Conservation (phyloP, 2,888 invertebrate genomes). For the Leucoma salicis region DNA sequence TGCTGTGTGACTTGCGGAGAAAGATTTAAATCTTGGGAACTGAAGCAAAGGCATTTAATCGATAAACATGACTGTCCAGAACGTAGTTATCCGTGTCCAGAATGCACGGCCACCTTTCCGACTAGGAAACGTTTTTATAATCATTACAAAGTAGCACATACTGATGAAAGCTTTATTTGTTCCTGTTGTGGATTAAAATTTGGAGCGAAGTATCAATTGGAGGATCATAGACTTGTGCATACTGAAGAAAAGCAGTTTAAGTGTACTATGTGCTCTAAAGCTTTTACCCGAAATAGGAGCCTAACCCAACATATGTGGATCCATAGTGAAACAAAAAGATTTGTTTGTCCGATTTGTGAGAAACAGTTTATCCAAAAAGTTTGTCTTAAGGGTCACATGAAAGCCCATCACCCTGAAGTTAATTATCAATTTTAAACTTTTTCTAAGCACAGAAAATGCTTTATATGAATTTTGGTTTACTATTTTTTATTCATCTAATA, state of each 20-base stretch:
- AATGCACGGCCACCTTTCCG: conserved; percentile 50
- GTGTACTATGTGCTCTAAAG: conserved; percentile 72
- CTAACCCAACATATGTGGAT: conserved; percentile 69
- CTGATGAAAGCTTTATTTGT: conserved; percentile 54
- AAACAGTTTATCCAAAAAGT: conserved; percentile 68
- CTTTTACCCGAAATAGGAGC: conserved; percentile 72
- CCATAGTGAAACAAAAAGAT: conserved; percentile 61
- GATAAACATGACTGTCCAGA: conserved; percentile 47
- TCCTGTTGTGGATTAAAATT: conserved; percentile 59
- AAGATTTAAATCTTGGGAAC: conserved; percentile 64
- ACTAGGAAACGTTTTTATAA: conserved; percentile 54
- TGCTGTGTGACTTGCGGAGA: conserved; percentile 60
- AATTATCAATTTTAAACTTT: conserved; percentile 19
- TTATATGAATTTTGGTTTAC: no score
- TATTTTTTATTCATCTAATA: not conserved
- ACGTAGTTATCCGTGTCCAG: conserved; percentile 53
- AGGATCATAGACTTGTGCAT: conserved; percentile 72
- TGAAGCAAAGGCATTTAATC: conserved; percentile 56
- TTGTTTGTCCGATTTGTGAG: conserved; percentile 55
- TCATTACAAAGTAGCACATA: conserved; percentile 58
- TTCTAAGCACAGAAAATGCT: not conserved
- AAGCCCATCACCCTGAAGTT: conserved; percentile 51
- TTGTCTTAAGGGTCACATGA: conserved; percentile 61
- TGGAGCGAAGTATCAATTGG: conserved; percentile 44
- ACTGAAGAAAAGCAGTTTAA: conserved; percentile 69